Evolutionary conservation across 2,797 vertebrate species (phyloP).

Genomic region (Cryptoprocta ferox): DNA sequence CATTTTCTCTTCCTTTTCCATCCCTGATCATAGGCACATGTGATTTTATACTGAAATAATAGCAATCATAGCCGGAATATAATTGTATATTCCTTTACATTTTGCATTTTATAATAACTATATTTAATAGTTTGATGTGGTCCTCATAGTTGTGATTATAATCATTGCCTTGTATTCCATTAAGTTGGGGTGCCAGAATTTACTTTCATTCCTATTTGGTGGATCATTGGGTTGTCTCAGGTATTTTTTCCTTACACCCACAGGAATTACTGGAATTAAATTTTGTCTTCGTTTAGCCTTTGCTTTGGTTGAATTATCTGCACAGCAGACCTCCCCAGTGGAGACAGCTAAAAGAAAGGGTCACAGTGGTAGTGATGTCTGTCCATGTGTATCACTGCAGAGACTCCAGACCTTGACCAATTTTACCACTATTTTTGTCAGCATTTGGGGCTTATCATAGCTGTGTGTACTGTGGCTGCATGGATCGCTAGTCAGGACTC

Average conservation of each 20-base stretch:
- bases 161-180: not conserved
- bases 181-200: not conserved
- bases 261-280: not conserved
- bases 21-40: not conserved
- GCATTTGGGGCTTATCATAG: not conserved
- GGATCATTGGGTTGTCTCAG: not conserved
- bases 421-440: not conserved
- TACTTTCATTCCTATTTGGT: not conserved
- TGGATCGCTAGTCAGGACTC: not conserved
- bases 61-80: not conserved
- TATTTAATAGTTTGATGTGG: not conserved
- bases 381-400: not conserved
- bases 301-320: not conserved
- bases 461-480: not conserved
- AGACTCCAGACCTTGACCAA: too few relatives aligned
- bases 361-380: not conserved
- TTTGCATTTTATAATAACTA: not conserved
- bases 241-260: not conserved
- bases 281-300: conserved; percentile 2
- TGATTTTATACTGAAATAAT: conserved; percentile 1
- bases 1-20: not conserved
- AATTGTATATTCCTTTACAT: not conserved
- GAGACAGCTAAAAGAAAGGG: not conserved
- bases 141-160: not conserved
- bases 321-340: not conserved